Evolutionary conservation across 2,113 vertebrate genomes (phyloP).

Genomic region (Acanthisitta chloris): DNA sequence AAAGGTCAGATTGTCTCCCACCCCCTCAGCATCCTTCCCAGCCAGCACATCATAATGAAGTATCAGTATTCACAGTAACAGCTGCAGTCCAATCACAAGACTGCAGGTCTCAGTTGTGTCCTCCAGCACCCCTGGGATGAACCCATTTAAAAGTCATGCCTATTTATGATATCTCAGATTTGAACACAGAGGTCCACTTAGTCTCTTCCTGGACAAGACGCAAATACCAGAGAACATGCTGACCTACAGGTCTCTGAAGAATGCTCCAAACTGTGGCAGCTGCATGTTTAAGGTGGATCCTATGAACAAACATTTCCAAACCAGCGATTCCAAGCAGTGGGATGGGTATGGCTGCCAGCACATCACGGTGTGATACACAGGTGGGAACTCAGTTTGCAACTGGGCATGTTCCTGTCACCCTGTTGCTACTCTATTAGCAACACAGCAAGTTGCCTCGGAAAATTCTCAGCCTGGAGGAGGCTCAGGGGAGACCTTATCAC

Average conservation of each 20-base stretch:
- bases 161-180: background rate
- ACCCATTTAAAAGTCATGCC: background rate
- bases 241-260: background rate
- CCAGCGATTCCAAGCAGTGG: background rate
- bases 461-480: too few species aligned
- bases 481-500: too few species aligned
- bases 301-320: background rate
- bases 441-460: too few species aligned
- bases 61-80: background rate
- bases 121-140: background rate
- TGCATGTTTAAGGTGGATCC: background rate
- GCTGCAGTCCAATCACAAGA: background rate
- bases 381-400: background rate
- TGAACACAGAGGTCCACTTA: background rate
- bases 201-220: background rate
- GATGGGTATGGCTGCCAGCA: background rate
- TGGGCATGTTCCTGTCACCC: background rate
- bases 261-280: background rate
- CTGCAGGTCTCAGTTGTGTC: background rate
- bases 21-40: background rate
- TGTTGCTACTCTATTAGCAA: too few species aligned
- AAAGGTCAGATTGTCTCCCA: slow-evolving; percentile 34
- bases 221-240: background rate
- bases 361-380: fast-evolving
- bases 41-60: background rate